A percentile compares a stretch with the other conserved stretches of the same genome.
These are phyloP conservation scores for Gnatocerus cornutus DNA, from an alignment of 2,888 invertebrate genomes.

Conservation along the genomic window DNA sequence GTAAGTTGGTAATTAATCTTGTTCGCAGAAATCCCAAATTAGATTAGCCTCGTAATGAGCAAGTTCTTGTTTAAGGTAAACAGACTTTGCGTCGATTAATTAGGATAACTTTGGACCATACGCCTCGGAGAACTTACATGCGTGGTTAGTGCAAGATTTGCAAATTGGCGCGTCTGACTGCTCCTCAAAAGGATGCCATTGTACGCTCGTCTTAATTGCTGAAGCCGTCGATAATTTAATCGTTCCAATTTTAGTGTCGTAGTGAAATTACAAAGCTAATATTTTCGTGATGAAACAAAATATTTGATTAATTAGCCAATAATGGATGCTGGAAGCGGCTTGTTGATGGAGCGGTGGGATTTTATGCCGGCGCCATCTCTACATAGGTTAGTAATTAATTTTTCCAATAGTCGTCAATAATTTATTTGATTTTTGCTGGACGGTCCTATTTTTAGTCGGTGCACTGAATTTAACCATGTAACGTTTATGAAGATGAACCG, in stretches of 20 bases:
- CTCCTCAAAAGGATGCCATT: slow-evolving; percentile 11
- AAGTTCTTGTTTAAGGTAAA: slow-evolving; percentile 51
- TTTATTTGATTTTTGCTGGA: no score
- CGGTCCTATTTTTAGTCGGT: no score
- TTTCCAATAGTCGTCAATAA: no score
- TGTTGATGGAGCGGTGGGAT: no score
- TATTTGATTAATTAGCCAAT: background rate
- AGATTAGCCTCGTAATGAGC: slow-evolving; percentile 47
- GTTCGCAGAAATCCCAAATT: slow-evolving; percentile 50
- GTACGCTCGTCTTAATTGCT: slow-evolving; percentile 3
- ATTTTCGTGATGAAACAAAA: background rate
- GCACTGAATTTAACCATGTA: no score
- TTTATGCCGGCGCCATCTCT: no score
- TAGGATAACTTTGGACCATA: slow-evolving; percentile 37
- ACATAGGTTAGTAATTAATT: no score
- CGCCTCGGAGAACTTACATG: slow-evolving; percentile 18
- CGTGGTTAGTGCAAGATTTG: slow-evolving; percentile 11
- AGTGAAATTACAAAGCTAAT: no score
- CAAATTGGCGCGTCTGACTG: slow-evolving; percentile 24
- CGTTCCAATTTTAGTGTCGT: background rate
- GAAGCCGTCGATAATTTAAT: background rate
- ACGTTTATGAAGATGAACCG: no score
- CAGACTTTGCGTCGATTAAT: slow-evolving; percentile 48
- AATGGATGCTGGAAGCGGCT: no score
- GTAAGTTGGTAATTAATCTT: slow-evolving; percentile 49